These are phyloP conservation scores for Noctuana brunneofusca DNA, from an alignment of 2,888 invertebrate species.

Conservation along the genomic window DNA sequence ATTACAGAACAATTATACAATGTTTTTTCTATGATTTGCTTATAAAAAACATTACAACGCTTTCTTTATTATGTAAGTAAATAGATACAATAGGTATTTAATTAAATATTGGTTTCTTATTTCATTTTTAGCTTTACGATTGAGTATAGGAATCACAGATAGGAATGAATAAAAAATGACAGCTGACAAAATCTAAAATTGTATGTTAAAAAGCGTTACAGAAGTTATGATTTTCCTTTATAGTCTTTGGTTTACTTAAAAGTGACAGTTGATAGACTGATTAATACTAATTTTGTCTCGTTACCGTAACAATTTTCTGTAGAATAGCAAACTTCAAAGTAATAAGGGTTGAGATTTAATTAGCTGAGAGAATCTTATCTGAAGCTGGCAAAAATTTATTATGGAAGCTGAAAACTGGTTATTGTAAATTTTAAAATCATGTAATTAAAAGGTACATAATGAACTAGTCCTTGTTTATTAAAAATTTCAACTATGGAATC, in stretches of 20 bases:
- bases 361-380: constrained; percentile 15
- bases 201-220: too few relatives aligned
- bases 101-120: too few relatives aligned
- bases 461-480: not conserved
- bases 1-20: too few relatives aligned
- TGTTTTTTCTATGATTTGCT: too few relatives aligned
- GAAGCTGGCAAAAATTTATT: constrained; percentile 16
- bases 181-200: too few relatives aligned
- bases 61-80: too few relatives aligned
- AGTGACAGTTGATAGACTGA: not conserved
- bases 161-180: too few relatives aligned
- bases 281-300: not conserved
- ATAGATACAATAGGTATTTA: too few relatives aligned
- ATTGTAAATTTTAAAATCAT: constrained; percentile 3
- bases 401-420: constrained; percentile 2
- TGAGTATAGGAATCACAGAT: too few relatives aligned
- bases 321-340: not conserved
- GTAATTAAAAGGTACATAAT: constrained; percentile 8
- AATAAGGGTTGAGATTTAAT: constrained; percentile 8
- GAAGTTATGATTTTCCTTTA: too few relatives aligned
- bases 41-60: too few relatives aligned
- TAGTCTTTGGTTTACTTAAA: not conserved
- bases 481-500: not conserved
- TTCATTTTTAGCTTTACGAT: too few relatives aligned
- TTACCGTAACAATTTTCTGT: constrained; percentile 3